Evolutionary conservation across 2,113 vertebrate genomes (phyloP).

Genomic region (Sclerurus mexicanus): DNA sequence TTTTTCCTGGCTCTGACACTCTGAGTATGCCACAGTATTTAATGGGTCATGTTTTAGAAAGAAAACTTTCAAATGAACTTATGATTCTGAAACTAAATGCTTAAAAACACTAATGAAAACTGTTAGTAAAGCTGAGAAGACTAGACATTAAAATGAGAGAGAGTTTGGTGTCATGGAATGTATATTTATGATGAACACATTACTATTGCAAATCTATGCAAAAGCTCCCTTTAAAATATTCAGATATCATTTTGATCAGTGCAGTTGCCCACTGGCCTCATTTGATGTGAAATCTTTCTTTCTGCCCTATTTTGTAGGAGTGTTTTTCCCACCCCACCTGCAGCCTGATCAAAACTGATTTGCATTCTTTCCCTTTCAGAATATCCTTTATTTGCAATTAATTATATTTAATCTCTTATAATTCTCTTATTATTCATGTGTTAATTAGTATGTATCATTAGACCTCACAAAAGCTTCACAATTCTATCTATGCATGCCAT

Average conservation of each 20-base stretch:
- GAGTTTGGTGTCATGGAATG: background rate
- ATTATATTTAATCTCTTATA: constrained; percentile 36
- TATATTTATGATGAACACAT: background rate
- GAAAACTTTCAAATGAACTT: background rate
- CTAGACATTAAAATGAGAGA: background rate
- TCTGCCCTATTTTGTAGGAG: background rate
- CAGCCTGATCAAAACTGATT: background rate
- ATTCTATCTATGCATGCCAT: background rate
- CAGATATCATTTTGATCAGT: background rate
- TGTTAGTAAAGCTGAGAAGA: background rate
- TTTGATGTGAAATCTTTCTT: background rate
- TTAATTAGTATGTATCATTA: constrained; percentile 32
- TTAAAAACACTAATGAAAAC: background rate
- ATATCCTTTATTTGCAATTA: constrained; percentile 26
- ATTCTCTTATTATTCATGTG: constrained; percentile 3
- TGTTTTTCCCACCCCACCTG: background rate
- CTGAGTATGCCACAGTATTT: background rate
- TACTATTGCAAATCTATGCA: background rate
- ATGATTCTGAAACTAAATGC: background rate
- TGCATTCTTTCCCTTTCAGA: background rate
- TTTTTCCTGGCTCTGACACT: background rate
- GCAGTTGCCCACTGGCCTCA: background rate
- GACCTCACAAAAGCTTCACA: background rate
- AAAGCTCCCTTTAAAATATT: background rate
- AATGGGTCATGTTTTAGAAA: background rate